Conservation (phyloP, 1,140 invertebrate genomes). For the Aphaenogaster rudis region DNA sequence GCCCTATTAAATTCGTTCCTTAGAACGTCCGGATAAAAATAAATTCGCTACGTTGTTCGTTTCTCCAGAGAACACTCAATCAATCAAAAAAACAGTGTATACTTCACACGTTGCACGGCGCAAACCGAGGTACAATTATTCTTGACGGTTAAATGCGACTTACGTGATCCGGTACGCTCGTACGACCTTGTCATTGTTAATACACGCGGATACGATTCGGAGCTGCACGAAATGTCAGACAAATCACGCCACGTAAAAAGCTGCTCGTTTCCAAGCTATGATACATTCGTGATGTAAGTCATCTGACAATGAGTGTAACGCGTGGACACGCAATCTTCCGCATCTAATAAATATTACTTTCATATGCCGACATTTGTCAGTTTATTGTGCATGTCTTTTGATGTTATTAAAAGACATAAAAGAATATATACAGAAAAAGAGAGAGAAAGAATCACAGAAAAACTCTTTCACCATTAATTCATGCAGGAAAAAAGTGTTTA, state of each 20-base stretch:
- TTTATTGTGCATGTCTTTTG: not conserved
- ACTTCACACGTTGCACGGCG: not conserved
- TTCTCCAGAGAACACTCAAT: not conserved
- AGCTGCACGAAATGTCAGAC: conserved; percentile 23
- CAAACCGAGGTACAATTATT: conserved; percentile 9
- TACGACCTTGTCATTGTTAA: conserved; percentile 48
- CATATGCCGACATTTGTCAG: not conserved
- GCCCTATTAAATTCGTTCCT: not conserved
- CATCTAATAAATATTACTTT: conserved; percentile 19
- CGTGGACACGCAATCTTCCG: conserved; percentile 19
- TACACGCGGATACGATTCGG: conserved; percentile 12
- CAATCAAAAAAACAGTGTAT: not conserved
- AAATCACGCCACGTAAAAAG: conserved; percentile 33
- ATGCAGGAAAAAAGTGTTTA: not conserved
- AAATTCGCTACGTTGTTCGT: not conserved
- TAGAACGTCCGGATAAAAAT: not conserved
- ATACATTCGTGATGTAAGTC: conserved; percentile 45
- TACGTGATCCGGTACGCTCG: conserved; percentile 36
- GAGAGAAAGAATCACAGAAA: not conserved
- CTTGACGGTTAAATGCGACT: conserved; percentile 10
- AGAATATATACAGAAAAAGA: not conserved
- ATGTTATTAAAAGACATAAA: not conserved
- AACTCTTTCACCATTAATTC: not conserved
- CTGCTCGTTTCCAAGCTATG: conserved; percentile 3
- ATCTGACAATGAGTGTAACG: conserved; percentile 2